A percentile compares a stretch with the other conserved stretches of the same genome.
Evolutionary conservation across 1,140 invertebrate species (phyloP).

Genomic region (Bombus sylvicola): DNA sequence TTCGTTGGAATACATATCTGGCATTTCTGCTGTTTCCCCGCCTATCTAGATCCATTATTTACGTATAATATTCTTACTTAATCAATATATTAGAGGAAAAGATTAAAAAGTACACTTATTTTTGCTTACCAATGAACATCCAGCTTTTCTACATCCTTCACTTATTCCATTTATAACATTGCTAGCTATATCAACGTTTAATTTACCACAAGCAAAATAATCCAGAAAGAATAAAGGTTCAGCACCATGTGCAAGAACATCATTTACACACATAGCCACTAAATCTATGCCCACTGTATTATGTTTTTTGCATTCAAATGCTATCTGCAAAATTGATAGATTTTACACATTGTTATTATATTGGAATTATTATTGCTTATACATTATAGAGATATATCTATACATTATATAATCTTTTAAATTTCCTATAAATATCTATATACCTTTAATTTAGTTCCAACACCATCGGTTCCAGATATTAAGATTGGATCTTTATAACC

Average conservation of each 20-base stretch:
- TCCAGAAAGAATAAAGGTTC: slow-evolving; percentile 98
- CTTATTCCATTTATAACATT: slow-evolving; percentile 93
- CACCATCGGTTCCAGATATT: slow-evolving; percentile 97
- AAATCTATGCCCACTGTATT: slow-evolving; percentile 96
- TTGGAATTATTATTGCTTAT: too few relatives aligned
- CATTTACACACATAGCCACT: slow-evolving; percentile 99
- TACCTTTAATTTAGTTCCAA: slow-evolving; percentile 97
- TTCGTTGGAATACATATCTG: slow-evolving; percentile 93
- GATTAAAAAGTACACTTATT: background rate
- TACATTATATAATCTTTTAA: too few relatives aligned
- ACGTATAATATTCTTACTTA: background rate
- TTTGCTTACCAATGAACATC: slow-evolving; percentile 93
- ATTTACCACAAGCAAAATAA: slow-evolving; percentile 96
- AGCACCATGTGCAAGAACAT: slow-evolving; percentile 96
- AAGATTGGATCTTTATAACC: slow-evolving; percentile 92
- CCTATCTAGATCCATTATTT: slow-evolving; percentile 83
- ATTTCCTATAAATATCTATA: background rate
- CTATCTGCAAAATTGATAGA: slow-evolving; percentile 85
- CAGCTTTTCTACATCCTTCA: slow-evolving; percentile 92
- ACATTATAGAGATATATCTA: too few relatives aligned
- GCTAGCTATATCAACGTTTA: slow-evolving; percentile 90
- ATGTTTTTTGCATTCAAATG: slow-evolving; percentile 90
- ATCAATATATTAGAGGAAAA: background rate
- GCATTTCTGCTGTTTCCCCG: slow-evolving; percentile 98
- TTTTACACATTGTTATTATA: background rate